These are phyloP conservation scores for Tuta absoluta DNA, from an alignment of 2,888 invertebrate species.

Conservation along the genomic window DNA sequence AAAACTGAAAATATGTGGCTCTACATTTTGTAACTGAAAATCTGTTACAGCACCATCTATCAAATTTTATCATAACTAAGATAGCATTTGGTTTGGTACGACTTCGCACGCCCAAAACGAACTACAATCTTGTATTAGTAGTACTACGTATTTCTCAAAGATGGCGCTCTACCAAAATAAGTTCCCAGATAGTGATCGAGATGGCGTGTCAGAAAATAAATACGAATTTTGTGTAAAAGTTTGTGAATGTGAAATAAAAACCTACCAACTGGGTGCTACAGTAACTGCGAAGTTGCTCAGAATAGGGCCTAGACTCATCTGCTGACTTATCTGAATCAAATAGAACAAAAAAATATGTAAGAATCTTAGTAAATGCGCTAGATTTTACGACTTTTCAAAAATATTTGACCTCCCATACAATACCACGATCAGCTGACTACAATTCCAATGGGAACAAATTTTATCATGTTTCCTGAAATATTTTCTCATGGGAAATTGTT, in stretches of 20 bases:
- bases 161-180: not conserved
- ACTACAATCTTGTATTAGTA: not conserved
- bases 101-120: not conserved
- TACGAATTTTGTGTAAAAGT: not conserved
- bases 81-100: not conserved
- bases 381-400: too few relatives aligned
- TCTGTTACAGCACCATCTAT: slow-evolving; percentile 40
- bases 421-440: too few relatives aligned
- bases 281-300: slow-evolving; percentile 1
- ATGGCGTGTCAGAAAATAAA: not conserved
- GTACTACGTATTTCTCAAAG: not conserved
- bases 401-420: too few relatives aligned
- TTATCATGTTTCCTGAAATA: too few relatives aligned
- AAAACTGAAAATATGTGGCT: not conserved
- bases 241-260: not conserved
- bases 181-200: not conserved
- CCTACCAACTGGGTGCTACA: slow-evolving; percentile 7
- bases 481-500: too few relatives aligned
- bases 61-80: not conserved
- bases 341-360: not conserved
- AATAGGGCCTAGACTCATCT: slow-evolving; percentile 12
- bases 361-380: not conserved
- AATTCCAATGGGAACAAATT: too few relatives aligned
- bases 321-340: slow-evolving; percentile 15
- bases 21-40: not conserved